phyloP scores from a whole-genome alignment of 1,140 invertebrate genomes.

The Littorina saxatilis region DNA sequence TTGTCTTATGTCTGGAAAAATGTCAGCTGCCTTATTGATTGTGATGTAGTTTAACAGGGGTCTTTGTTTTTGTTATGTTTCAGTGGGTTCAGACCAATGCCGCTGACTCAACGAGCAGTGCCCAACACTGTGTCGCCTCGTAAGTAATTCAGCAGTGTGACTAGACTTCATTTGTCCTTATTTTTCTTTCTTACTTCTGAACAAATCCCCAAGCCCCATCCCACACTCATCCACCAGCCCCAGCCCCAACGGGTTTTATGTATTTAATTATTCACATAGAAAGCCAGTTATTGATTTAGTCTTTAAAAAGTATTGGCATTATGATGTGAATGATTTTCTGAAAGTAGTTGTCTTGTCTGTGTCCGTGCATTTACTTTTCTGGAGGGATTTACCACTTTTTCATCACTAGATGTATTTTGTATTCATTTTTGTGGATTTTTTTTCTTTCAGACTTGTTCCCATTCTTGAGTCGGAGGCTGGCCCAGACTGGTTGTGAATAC shows the following conservation, averaged over 20 bases:
- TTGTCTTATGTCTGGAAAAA: too few relatives aligned
- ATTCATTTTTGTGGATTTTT: neutral
- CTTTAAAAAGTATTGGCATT: too few relatives aligned
- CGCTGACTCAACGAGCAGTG: constrained; percentile 67
- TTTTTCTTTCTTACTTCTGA: neutral
- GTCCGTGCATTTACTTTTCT: neutral
- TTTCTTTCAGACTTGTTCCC: constrained; percentile 85
- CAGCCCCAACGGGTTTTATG: too few relatives aligned
- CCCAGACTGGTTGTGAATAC: constrained; percentile 60
- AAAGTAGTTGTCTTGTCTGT: neutral
- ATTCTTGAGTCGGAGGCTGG: constrained; percentile 79
- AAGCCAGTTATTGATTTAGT: too few relatives aligned
- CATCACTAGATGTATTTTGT: neutral
- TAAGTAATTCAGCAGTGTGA: constrained; percentile 64
- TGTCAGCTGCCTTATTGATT: too few relatives aligned
- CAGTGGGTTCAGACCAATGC: constrained; percentile 64
- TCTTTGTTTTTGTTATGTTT: constrained; percentile 50
- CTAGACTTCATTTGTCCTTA: neutral
- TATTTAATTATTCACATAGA: too few relatives aligned
- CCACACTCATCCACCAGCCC: too few relatives aligned
- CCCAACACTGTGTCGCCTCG: constrained; percentile 73
- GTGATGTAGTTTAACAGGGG: neutral
- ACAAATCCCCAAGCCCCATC: too few relatives aligned
- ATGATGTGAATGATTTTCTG: constrained; percentile 10
- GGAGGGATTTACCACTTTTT: neutral